Evolutionary conservation across 2,113 vertebrate genomes (phyloP), one percentile per base, ranked within the genome.

Genomic region (Gavialis gangeticus): DNA sequence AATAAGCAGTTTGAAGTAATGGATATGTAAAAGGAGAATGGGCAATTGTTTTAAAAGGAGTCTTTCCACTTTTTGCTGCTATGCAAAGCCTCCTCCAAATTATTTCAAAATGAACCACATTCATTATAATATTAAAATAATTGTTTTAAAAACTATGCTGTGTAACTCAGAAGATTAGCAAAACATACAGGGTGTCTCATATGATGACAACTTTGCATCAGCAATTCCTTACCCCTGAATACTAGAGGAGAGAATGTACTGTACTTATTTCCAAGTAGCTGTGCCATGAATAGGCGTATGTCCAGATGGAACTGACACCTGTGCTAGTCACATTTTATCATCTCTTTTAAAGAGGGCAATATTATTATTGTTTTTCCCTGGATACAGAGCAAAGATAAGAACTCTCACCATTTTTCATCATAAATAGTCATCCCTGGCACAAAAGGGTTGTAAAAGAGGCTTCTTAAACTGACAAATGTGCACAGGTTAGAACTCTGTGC

Each of bases 271-370:
- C 30, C 30, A 13, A 69, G 83, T 82, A 58, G 69, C 78, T 84
- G 69, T 89, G 87, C 90, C 88, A 62, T 30, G 71, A 94, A 85
- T 12, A 78, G 46, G 90, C 15, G 63, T 54, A 16, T 78, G 62
- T 64, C 83, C 87, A 89, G 89, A 58, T 75, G 78, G 64, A 94
- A 79, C 60, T 84, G 91, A 83, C 89, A 97, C 80, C 91, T 88
- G 81, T 79, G 81, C 64, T 79, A 5, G 83, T 64, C 85, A 17
- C 14, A 75, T 82, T 88, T 92, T 79, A 81, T 59, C 79, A 85
- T 75, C 80, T 55, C 59, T 81, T 91, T 60, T 27, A 46, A 84
- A 84, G 15, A 18, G 57, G 64, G 81, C 66, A 84, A 82, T 27
- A 69, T 46, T 58, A 12, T 56, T 62, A 75, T 92, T 96, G 88